phyloP scores from a whole-genome alignment of 2,888 invertebrate genomes.

The Epistrophe eligans region DNA sequence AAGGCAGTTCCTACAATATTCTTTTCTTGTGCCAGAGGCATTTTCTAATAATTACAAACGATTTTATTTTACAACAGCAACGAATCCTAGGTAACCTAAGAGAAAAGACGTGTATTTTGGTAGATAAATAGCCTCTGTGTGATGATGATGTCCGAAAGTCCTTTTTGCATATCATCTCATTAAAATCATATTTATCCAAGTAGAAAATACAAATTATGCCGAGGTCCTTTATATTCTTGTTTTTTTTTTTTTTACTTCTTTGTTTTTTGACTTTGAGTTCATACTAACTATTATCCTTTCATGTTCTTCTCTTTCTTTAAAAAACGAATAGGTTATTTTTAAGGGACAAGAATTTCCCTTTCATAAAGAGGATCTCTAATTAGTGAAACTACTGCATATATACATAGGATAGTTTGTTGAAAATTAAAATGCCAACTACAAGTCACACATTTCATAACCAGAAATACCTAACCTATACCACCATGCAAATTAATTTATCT shows the following conservation, averaged over 20 bases:
- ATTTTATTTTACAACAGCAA: neutral
- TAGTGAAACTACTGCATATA: no score
- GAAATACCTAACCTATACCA: neutral
- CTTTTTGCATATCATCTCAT: constrained; percentile 17
- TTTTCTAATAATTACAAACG: constrained; percentile 1
- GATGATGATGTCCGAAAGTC: neutral
- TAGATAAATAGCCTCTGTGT: no score
- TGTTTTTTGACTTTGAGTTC: neutral
- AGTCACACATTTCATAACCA: constrained; percentile 6
- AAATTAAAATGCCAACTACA: constrained; percentile 15
- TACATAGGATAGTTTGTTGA: neutral
- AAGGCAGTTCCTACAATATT: neutral
- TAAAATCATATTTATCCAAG: constrained; percentile 21
- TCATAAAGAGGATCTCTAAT: constrained; percentile 3
- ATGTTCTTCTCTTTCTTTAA: neutral
- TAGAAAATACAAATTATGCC: neutral
- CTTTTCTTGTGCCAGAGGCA: neutral
- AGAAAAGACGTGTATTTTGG: neutral
- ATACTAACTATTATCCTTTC: neutral
- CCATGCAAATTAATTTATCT: neutral
- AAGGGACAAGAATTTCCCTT: neutral
- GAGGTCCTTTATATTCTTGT: neutral
- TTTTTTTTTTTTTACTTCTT: neutral
- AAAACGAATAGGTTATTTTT: neutral
- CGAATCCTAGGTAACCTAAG: constrained; percentile 1